phyloP scores from a whole-genome alignment of 2,888 invertebrate genomes.

The Gnatocerus cornutus region DNA sequence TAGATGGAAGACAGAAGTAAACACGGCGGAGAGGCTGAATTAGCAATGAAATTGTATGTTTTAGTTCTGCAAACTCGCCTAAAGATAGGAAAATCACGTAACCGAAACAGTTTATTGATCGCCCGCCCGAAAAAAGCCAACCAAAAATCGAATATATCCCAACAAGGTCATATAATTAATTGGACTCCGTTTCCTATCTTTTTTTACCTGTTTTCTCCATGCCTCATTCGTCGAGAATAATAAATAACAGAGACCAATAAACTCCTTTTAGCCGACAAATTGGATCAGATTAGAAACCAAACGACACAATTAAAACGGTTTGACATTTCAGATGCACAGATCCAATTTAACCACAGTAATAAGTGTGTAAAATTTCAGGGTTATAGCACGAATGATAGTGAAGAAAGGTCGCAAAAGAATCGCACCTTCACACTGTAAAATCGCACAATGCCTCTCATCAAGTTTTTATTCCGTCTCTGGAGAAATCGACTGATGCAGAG shows the following conservation, averaged over 20 bases:
- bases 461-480: constrained; percentile 36
- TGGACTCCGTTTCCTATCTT: constrained; percentile 23
- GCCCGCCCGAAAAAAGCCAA: constrained; percentile 10
- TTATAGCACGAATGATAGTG: no score
- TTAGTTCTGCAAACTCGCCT: constrained; percentile 3
- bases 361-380: no score
- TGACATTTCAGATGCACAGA: background rate
- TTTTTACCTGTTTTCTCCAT: constrained; percentile 7
- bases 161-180: constrained; percentile 43
- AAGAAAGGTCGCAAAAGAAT: background rate
- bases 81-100: constrained; percentile 22
- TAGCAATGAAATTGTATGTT: constrained; percentile 10
- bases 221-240: constrained; percentile 16
- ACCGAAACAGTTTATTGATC: constrained; percentile 29
- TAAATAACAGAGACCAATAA: constrained; percentile 12
- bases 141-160: constrained; percentile 37
- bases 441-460: constrained; percentile 33
- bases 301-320: constrained; percentile 25
- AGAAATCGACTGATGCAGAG: constrained; percentile 35
- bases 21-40: background rate
- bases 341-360: no score
- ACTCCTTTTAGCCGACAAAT: constrained; percentile 20
- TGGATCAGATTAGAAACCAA: constrained; percentile 13
- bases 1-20: no score
- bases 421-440: constrained; percentile 27